Evolutionary conservation across 2,888 invertebrate species (phyloP), one percentile per base, ranked within the genome.

Genomic region (Lepeophtheirus nordmannii): DNA sequence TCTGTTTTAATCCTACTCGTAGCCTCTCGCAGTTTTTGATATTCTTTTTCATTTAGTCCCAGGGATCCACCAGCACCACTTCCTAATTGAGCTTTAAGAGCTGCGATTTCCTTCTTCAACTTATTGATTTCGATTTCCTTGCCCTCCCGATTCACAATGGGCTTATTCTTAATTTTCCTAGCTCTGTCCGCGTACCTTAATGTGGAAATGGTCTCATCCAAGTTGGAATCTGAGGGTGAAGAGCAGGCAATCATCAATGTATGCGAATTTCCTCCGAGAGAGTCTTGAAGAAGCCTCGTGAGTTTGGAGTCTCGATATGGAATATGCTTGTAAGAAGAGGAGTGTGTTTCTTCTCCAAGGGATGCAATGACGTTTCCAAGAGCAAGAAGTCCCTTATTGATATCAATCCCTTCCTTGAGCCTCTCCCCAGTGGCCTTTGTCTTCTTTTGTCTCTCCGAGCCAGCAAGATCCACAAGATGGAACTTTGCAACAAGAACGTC

Each of bases 231-330:
- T 0, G 94, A 92, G 0, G 94, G 94, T 73, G 91, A 91, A 0
- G 93, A 84, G 74, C 94, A 96, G 0, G 94, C 94, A 67, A 96
- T 86, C 93, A 94, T 94, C 14, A 94, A 74, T 0, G 94, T 94
- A 39, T 90, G 82, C 0, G 91, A 91, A 74, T 93, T 94, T 0
- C 94, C 94, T 17, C 94, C 94, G 10, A 94, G 79, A 9, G 92
- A 92, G 79, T 93, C 93, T 80, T 94, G 93, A 59, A 96, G 77
- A 11, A 96, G 76, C 67, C 94, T 80, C 0, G 96, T 96, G 0
- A 96, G 78, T 74, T 91, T 93, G 68, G 92, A 91, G 72, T 94
- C 92, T 62, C 96, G 79, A 73, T 94, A 96, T 0, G 90, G 86
- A 62, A 96, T 85, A 72, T 85, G 90, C 17, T 46, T 46, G 30